These are phyloP conservation scores for Aleadryas rufinucha DNA, from an alignment of 2,113 vertebrate genomes.

Conservation along the genomic window DNA sequence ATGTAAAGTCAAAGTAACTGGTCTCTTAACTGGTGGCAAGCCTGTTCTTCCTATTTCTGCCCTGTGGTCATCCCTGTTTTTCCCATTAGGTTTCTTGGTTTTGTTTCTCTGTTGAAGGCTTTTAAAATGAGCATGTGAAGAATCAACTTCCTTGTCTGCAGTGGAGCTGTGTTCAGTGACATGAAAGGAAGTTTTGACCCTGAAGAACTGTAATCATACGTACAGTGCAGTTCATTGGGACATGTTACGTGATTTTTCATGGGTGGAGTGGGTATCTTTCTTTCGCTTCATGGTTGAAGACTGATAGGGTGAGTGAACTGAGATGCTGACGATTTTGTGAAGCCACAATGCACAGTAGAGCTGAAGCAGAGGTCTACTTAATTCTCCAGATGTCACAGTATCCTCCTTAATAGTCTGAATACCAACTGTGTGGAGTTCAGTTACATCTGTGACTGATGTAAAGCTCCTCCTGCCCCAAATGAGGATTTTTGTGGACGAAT, in stretches of 20 bases:
- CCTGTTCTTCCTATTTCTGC: neutral
- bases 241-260: neutral
- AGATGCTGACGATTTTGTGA: neutral
- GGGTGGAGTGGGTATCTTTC: neutral
- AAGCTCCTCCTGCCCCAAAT: neutral
- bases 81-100: neutral
- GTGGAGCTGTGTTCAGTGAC: neutral
- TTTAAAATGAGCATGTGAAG: neutral
- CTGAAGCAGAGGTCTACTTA: neutral
- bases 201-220: accelerated
- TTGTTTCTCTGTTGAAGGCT: neutral
- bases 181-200: neutral
- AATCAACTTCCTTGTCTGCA: neutral
- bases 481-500: neutral
- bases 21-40: neutral
- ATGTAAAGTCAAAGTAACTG: neutral
- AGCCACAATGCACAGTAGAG: neutral
- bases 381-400: neutral
- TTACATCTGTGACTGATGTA: neutral
- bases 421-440: neutral
- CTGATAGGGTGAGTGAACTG: neutral
- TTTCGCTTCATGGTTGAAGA: neutral
- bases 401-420: neutral
- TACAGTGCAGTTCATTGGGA: neutral
- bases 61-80: neutral